Base-by-base conservation (phyloP, 1,140 invertebrate genomes). In the Bradysia coprophila region DNA sequence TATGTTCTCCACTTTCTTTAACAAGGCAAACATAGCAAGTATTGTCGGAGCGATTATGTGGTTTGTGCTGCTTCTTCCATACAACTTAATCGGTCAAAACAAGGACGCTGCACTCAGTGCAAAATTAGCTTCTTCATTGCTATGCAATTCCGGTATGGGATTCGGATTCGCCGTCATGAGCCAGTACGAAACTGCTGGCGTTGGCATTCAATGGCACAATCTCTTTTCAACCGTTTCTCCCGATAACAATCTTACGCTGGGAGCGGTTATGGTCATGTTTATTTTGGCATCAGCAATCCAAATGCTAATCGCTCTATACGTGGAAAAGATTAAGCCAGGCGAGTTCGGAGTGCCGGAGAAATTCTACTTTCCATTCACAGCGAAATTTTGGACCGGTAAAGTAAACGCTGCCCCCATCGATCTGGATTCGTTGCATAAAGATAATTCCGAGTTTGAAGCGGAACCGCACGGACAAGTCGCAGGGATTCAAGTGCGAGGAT, bases 311-410 rank as follows among this genome's bases (percentile, higher is more conserved):
- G 72, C 78, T 1, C 65, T 77, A 48, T 82, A 82, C 47, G 62
- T 81, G 8, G 76, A 79, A 53, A 71, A 71, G 48, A 65, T 82
- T n/a, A 66, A 70, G 40, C 78, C 78, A 8, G 76, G 76, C 1
- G 56, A 71, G 38, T 76, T 67, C 48, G 78, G 78, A 0, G 69
- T 80, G 2, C 66, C 74, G 1, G 58, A 71, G 48, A 72, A 71
- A 0, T 81, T 77, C 75, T 76, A 81, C 49, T 83, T 75, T 48
- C 73, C 72, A 1, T 70, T 79, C 42, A 72, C 67, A 40, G 71
- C 68, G 48, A 67, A 51, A 24, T 69, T 56, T 50, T 66, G 63
- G 63, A 10, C 16, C 18, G 47, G 53, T 2, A 40, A 46, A 8
- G 8, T n/a, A 8, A 5, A 16, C 18, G 15, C 6, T 6, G 8